Base-by-base conservation (phyloP, 2,888 invertebrate species). In the Pycnomerus fuliginosus region DNA sequence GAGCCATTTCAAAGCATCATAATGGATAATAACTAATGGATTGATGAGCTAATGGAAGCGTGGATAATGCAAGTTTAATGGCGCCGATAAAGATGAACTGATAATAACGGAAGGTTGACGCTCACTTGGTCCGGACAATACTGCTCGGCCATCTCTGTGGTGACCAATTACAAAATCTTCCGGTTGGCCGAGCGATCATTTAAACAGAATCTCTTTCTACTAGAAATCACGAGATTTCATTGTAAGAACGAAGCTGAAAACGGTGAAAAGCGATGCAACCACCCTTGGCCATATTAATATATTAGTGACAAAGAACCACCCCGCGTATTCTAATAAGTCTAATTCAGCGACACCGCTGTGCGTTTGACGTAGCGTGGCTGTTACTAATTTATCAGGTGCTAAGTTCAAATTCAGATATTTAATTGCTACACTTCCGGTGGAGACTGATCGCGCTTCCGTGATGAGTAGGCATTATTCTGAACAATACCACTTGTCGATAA, bases 321-420 rank as follows among this genome's bases (percentile, higher is more conserved):
- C 31, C 25, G 43, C 34, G 33, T 46, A 50, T 50, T 57, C 50
- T 56, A 56, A 61, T 58, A 57, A 51, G 52, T 44, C 44, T 51
- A 56, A 61, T 62, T 54, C 45, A 48, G 52, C 50, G 50, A 52
- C 50, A 55, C 57, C 51, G 49, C 50, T 57, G 53, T 46, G 55
- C 48, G 47, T 46, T 53, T 55, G 57, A 56, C 58, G 48, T 60
- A 39, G 54, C 56, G 52, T 57, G 54, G 55, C 53, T 48, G 58
- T 54, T 55, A 55, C 56, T 60, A 64, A 67, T 67, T 68, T 61
- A 65, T 68, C 68, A 69, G 68, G 69, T 69, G 68, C 62, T 61
- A 61, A 61, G 61, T 63, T 65, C 62, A 57, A 59, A 60, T 53
- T 55, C 50, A 55, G 58, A 66, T 59, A 64, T 59, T 64, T 67